Conservation (phyloP, 2,113 vertebrate species). For the Heterochromis multidens region DNA sequence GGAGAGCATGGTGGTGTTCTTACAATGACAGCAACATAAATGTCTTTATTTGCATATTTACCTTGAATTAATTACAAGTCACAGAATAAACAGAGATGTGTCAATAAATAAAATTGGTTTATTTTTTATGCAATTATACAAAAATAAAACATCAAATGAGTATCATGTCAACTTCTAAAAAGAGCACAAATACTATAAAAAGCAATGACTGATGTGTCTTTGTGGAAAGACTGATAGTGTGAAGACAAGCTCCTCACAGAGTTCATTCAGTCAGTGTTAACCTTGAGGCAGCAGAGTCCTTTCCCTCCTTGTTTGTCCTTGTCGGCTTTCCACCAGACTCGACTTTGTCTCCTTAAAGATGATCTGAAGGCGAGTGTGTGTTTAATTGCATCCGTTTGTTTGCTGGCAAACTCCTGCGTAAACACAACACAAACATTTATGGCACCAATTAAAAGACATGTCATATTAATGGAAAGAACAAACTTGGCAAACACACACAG, state of each 20-base stretch:
- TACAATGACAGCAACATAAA: not conserved
- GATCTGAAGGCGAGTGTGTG: slow-evolving; percentile 60
- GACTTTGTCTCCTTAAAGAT: slow-evolving; percentile 64
- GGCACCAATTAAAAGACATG: slow-evolving; percentile 72
- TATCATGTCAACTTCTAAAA: not conserved
- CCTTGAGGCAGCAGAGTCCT: slow-evolving; percentile 40
- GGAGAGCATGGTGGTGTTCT: not conserved
- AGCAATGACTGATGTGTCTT: not conserved
- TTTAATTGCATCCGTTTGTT: slow-evolving; percentile 76
- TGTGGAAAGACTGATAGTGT: slow-evolving; percentile 5
- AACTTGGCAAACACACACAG: slow-evolving; percentile 42
- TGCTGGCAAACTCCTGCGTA: slow-evolving; percentile 69
- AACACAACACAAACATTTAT: slow-evolving; percentile 76
- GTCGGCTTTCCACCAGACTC: slow-evolving; percentile 32
- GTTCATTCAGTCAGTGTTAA: slow-evolving; percentile 28
- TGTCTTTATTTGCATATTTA: slow-evolving; percentile 25
- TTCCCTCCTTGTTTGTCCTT: slow-evolving; percentile 50
- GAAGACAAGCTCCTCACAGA: slow-evolving; percentile 12
- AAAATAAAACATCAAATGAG: not conserved
- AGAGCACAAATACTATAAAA: not conserved
- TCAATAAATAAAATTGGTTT: not conserved
- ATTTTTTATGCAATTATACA: not conserved
- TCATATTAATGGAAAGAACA: slow-evolving; percentile 56
- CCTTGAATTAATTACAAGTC: not conserved
- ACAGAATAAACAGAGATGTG: not conserved